Base-by-base conservation (phyloP, 2,113 vertebrate species). In the Mormyrus lacerda region DNA sequence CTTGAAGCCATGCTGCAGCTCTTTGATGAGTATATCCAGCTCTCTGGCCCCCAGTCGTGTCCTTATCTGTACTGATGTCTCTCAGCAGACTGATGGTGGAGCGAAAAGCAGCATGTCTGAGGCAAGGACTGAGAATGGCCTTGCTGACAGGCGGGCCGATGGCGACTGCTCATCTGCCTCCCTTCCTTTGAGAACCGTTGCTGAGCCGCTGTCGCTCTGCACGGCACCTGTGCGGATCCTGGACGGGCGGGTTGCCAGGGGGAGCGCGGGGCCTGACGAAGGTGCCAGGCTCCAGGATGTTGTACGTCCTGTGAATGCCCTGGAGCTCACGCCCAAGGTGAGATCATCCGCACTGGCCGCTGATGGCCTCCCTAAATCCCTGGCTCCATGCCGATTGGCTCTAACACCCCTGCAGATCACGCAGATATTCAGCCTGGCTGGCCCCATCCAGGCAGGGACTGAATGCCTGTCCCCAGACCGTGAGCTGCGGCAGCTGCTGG, bases 351-450 rank as follows among this genome's bases (percentile, higher is more conserved):
- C 17, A 58, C 35, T 15, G 19, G 51, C 48, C 3, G 7, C 17
- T 45, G 19, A 24, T 11, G 35, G 8, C 50, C n/a, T 42, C 42
- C n/a, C 44, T 45, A 27, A 47, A 50, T 27, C 44, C 87, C 42
- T 31, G 19, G 8, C 45, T 73, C 11, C 42, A 1, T 48, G 19
- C 85, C 39, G 0, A 50, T 45, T 19, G 27, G n/a, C 13, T 86
- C 11, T 86, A 10, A 31, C 31, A 1, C 19, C 55, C 35, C 39
- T 86, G 9, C 92, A 96, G 96, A 96, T 96, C 88, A 95, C 95
- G 0, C 94, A 94, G 91, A 95, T 95, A 91, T 96, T 94, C 92
- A 96, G 95, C 90, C 89, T 96, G 92, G 94, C 95, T 0, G 93
- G 93, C n/a, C 10, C 84, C 0, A 19, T 44, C 0, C 89, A 45